Conservation (phyloP, 2,888 invertebrate species). For the Cistogaster globosa region DNA sequence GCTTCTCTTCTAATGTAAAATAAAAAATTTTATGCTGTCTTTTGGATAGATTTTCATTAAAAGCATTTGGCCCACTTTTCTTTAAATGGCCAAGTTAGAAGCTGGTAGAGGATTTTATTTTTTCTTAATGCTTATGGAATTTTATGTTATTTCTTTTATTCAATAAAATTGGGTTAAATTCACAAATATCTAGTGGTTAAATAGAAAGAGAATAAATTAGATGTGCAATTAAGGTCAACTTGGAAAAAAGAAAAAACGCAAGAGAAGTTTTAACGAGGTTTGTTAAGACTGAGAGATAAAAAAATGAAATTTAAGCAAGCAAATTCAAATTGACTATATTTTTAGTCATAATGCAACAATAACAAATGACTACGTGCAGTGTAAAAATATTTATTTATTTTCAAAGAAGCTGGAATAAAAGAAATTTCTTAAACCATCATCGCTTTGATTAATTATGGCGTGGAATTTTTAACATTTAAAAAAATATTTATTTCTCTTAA, state of each 20-base stretch:
- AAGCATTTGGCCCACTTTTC: slow-evolving; percentile 67
- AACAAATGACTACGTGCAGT: too few species aligned
- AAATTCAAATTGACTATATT: neutral
- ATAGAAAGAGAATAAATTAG: neutral
- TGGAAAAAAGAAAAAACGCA: slow-evolving; percentile 7
- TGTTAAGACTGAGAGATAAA: neutral
- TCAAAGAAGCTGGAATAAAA: too few species aligned
- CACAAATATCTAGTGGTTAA: slow-evolving; percentile 10
- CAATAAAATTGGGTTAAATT: slow-evolving; percentile 52
- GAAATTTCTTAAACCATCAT: too few species aligned
- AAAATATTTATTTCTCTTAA: too few species aligned
- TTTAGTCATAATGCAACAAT: too few species aligned
- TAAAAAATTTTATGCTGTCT: slow-evolving; percentile 32
- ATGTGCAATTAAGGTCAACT: slow-evolving; percentile 35
- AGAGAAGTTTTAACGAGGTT: slow-evolving; percentile 19
- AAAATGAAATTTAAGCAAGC: slow-evolving; percentile 1
- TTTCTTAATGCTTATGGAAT: slow-evolving; percentile 12
- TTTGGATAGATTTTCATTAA: slow-evolving; percentile 46
- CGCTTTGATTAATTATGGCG: too few species aligned
- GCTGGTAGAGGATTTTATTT: slow-evolving; percentile 20
- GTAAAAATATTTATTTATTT: too few species aligned
- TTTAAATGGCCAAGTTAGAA: slow-evolving; percentile 54
- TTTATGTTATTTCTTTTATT: slow-evolving; percentile 31
- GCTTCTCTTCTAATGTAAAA: slow-evolving; percentile 6
- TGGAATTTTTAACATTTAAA: too few species aligned